Percentiles rank a stretch among this genome's conserved stretches.
phyloP scores from a whole-genome alignment of 2,113 vertebrate genomes.

The Cephalopterus ornatus region DNA sequence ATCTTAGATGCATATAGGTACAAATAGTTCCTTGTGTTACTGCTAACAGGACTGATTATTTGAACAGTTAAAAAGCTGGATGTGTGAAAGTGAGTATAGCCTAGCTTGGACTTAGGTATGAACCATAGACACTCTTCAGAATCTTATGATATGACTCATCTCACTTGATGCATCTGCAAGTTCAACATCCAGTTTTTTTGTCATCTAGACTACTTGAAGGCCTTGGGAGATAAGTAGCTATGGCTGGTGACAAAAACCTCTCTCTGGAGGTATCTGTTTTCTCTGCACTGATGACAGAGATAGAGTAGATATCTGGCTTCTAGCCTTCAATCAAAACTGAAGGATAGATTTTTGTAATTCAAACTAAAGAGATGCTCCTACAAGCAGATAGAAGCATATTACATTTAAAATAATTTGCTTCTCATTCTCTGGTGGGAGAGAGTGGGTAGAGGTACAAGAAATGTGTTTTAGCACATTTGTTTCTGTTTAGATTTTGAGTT shows the following conservation, averaged over 20 bases:
- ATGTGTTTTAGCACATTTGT: background rate
- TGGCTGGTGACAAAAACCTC: background rate
- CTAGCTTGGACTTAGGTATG: background rate
- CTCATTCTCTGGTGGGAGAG: background rate
- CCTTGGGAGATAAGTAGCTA: background rate
- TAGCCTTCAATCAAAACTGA: background rate
- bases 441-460: background rate
- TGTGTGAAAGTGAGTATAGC: background rate
- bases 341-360: background rate
- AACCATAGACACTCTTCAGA: background rate
- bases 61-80: background rate
- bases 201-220: background rate
- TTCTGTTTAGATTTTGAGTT: background rate
- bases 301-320: background rate
- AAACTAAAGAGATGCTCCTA: background rate
- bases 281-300: background rate
- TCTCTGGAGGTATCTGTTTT: background rate
- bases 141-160: background rate
- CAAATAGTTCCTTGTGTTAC: background rate
- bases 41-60: background rate
- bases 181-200: background rate
- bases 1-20: background rate
- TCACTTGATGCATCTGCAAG: background rate
- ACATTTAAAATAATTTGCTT: background rate
- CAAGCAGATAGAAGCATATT: background rate